Evolutionary conservation across 1,140 invertebrate species (phyloP).

Genomic region (Whitmania pigra): DNA sequence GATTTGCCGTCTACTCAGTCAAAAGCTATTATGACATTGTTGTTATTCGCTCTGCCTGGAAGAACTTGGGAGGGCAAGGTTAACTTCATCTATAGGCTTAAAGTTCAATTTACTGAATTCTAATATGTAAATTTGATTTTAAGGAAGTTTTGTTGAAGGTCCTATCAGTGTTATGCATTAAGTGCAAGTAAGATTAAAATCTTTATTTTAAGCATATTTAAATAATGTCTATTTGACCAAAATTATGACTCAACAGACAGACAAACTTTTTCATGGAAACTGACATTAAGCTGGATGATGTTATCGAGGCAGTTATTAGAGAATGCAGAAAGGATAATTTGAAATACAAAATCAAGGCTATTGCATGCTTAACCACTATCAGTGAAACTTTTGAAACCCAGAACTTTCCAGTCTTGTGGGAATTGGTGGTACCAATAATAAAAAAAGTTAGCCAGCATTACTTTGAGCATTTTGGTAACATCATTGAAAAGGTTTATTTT

Average conservation of each 20-base stretch:
- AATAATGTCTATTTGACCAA: background rate
- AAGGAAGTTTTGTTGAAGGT: conserved; percentile 61
- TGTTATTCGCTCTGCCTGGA: conserved; percentile 61
- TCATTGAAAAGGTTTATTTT: too few relatives aligned
- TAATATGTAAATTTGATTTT: conserved; percentile 14
- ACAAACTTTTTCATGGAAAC: conserved; percentile 9
- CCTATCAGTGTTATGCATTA: conserved; percentile 54
- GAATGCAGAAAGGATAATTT: conserved; percentile 68
- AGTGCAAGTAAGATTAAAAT: conserved; percentile 50
- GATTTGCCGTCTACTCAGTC: conserved; percentile 55
- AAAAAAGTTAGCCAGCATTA: conserved; percentile 15
- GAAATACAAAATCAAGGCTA: conserved; percentile 59
- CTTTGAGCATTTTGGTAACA: too few relatives aligned
- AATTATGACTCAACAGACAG: too few relatives aligned
- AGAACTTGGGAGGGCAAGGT: conserved; percentile 74
- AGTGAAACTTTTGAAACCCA: conserved; percentile 60
- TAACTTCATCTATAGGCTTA: background rate
- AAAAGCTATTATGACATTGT: conserved; percentile 53
- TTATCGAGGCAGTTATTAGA: conserved; percentile 57
- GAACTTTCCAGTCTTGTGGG: conserved; percentile 63
- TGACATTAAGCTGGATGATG: conserved; percentile 32
- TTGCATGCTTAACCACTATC: conserved; percentile 58
- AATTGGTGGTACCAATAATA: conserved; percentile 38
- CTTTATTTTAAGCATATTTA: background rate
- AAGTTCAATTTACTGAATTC: background rate